Evolutionary conservation across 2,113 vertebrate genomes (phyloP), one percentile per base, ranked within the genome.

Genomic region (Hepsetus odoe): DNA sequence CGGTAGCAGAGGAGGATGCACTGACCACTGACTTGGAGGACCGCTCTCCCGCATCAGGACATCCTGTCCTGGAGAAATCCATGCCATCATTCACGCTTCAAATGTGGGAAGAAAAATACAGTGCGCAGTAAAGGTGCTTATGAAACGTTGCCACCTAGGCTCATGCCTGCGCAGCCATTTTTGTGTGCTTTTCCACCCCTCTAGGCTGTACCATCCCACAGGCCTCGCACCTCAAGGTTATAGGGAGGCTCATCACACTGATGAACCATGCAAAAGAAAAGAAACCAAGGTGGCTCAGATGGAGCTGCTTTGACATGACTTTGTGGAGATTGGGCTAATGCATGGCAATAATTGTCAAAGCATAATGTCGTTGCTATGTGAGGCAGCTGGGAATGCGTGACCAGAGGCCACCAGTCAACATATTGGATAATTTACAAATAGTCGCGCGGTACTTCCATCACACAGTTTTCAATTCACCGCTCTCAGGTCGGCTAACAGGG

Each of bases 301-400:
- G 6, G 14, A 18, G 38, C 32, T 24, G 61, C 20, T 38, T 38
- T 40, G 40, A 61, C 22, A 13, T 18, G 42, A 14, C 44, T 16
- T 18, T 3, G 20, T 0, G 20, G 28, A 26, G 18, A 70, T 38
- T 58, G 24, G 38, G 77, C 20, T 55, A 42, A 55, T 40, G 40
- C 16, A 5, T 71, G 33, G 38, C 61, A 71, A 49, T 71, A 71
- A 71, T 71, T 75, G 72, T 79, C 40, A 26, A 55, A 40, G 42
- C n/a, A 56, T 82, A 66, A 42, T 56, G 71, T 62, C 65, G 83
- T 89, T 89, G 85, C 85, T 42, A 86, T 76, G 84, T 79, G 58
- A 76, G 53, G 70, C 83, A 86, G 78, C 80, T 85, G 82, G 40
- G 86, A 84, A 90, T 87, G 82, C 77, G 58, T 79, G 77, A 81